Percentiles rank a stretch among this genome's conserved stretches.
Evolutionary conservation across 2,888 invertebrate genomes (phyloP).

Genomic region (Catocala sponsa): DNA sequence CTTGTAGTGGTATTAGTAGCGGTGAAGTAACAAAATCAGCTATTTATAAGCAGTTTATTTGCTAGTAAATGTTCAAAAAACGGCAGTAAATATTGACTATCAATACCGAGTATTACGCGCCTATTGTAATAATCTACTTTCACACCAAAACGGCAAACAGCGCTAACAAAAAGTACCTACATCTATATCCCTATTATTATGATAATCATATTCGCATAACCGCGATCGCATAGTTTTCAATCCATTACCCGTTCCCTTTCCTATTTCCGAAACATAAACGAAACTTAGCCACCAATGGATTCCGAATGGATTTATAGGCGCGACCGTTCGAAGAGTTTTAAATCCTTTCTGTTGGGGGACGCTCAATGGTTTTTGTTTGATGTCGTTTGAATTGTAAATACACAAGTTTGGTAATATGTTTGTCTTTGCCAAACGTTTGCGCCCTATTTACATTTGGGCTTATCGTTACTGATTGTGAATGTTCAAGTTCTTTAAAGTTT

Average conservation of each 20-base stretch:
- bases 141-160: background rate
- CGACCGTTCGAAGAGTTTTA: slow-evolving; percentile 60
- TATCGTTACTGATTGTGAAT: slow-evolving; percentile 48
- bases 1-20: no score
- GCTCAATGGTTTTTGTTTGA: slow-evolving; percentile 58
- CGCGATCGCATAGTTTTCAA: slow-evolving; percentile 15
- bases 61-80: background rate
- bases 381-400: slow-evolving; percentile 64
- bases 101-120: background rate
- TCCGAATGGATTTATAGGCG: slow-evolving; percentile 65
- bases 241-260: slow-evolving; percentile 14
- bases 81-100: background rate
- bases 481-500: slow-evolving; percentile 44
- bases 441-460: slow-evolving; percentile 55
- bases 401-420: slow-evolving; percentile 63
- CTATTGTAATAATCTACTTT: slow-evolving; percentile 4
- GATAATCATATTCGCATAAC: slow-evolving; percentile 6
- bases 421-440: slow-evolving; percentile 52
- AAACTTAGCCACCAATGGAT: slow-evolving; percentile 40
- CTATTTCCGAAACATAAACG: slow-evolving; percentile 27
- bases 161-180: background rate
- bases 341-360: slow-evolving; percentile 56
- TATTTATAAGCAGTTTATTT: no score
- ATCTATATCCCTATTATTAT: slow-evolving; percentile 4
- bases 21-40: no score